Conservation (phyloP, 2,888 invertebrate genomes). For the Torymus auratus region DNA sequence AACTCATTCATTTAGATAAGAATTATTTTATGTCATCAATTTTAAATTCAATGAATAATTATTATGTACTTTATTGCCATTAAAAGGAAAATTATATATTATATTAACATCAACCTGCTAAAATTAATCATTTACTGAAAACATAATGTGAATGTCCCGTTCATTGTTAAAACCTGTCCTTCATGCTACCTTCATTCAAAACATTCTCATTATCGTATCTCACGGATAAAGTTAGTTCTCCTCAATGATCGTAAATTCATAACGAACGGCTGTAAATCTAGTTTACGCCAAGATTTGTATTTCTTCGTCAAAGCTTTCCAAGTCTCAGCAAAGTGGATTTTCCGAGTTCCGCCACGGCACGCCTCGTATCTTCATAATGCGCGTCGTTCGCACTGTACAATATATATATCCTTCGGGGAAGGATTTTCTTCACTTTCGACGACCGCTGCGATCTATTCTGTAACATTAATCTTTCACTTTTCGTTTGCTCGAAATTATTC, state of each 20-base stretch:
- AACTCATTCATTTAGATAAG: too few species aligned
- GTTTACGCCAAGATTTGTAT: constrained; percentile 43
- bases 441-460: neutral
- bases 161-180: too few species aligned
- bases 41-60: too few species aligned
- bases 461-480: constrained; percentile 43
- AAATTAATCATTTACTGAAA: too few species aligned
- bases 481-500: constrained; percentile 16
- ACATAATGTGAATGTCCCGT: too few species aligned
- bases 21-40: too few species aligned
- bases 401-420: constrained; percentile 3
- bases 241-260: constrained; percentile 14
- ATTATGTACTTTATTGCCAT: too few species aligned
- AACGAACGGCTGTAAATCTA: constrained; percentile 18
- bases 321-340: constrained; percentile 39
- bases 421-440: constrained; percentile 26
- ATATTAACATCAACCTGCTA: too few species aligned
- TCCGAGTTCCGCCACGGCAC: constrained; percentile 6
- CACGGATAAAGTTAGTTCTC: neutral
- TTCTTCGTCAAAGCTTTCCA: constrained; percentile 41
- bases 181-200: too few species aligned
- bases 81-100: too few species aligned
- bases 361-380: constrained; percentile 32
- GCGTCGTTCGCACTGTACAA: too few species aligned
- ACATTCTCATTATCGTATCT: too few species aligned